Base-by-base conservation (phyloP, 2,888 invertebrate species). In the Galerucella pusilla region DNA sequence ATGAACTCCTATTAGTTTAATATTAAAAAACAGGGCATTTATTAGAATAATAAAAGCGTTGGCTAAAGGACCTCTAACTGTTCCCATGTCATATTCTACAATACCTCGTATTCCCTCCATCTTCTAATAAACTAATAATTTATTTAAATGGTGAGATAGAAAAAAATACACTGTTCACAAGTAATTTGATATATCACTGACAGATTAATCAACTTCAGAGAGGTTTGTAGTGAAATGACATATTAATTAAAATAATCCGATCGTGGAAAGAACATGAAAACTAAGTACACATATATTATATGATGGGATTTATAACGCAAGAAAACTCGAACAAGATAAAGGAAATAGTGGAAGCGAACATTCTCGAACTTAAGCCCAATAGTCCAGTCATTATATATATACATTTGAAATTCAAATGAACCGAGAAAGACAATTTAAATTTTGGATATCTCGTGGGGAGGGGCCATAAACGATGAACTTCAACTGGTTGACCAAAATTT, bases 31-130 rank as follows among this genome's bases (percentile, higher is more conserved):
- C 52, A 85, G 71, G 0, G 83, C 77, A 63, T 84, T 84, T 11
- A 85, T 79, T 46, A 85, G 66, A 35, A 84, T 71, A 7, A 84
- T 64, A 67, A 85, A 83, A 3, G 81, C 81, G 54, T 83, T 83
- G 0, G 80, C 83, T 5, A 85, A 71, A 0, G 83, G 80, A 11
- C 84, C 85, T 71, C 78, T 80, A 7, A 84, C 63, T 6, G 78
- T 78, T 11, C 78, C 71, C 11, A 79, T 76, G 57, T 84, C 83
- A 70, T 82, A 81, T 64, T 80, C 75, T 20, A 82, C 77, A 6
- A 75, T 64, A n/a, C 78, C 78, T 2, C 77, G 70, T 76, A 80
- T 77, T 68, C 64, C 64, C 9, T 65, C 64, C 64, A 65, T 65
- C n/a, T 65, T 46, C 9, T n/a, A 46, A 54, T 11, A 65, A 64